phyloP scores from a whole-genome alignment of 2,113 vertebrate genomes.

The Spheniscus mendiculus region DNA sequence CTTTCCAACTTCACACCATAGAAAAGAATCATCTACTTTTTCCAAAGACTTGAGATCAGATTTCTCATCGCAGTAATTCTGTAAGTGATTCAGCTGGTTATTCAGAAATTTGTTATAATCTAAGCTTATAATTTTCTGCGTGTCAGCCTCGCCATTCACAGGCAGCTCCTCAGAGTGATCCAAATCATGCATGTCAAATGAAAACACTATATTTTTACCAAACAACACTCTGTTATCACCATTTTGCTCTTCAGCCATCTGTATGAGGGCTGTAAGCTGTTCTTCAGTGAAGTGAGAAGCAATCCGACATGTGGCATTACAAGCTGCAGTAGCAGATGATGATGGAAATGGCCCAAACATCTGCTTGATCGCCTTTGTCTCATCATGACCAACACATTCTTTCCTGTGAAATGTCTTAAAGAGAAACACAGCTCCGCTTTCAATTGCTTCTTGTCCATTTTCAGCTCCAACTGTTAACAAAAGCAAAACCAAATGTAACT shows the following conservation, averaged over 20 bases:
- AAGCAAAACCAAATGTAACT: slow-evolving; percentile 46
- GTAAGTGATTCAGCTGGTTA: slow-evolving; percentile 77
- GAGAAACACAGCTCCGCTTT: slow-evolving; percentile 91
- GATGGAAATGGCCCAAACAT: slow-evolving; percentile 96
- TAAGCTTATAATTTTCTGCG: slow-evolving; percentile 74
- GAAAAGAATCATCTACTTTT: slow-evolving; percentile 79
- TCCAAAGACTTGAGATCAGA: slow-evolving; percentile 53
- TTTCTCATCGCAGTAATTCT: slow-evolving; percentile 56
- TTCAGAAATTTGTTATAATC: slow-evolving; percentile 88
- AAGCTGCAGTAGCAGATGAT: slow-evolving; percentile 85
- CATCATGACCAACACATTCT: slow-evolving; percentile 86
- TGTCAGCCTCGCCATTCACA: slow-evolving; percentile 64
- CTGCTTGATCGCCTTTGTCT: slow-evolving; percentile 90
- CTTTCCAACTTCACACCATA: slow-evolving; percentile 89
- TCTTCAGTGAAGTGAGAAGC: slow-evolving; percentile 79
- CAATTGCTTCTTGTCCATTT: slow-evolving; percentile 87
- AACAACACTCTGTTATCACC: slow-evolving; percentile 71
- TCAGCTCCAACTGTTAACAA: slow-evolving; percentile 86
- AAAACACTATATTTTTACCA: slow-evolving; percentile 89
- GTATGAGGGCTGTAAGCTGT: slow-evolving; percentile 80
- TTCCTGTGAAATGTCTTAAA: slow-evolving; percentile 90
- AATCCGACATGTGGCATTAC: slow-evolving; percentile 79
- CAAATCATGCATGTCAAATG: slow-evolving; percentile 89
- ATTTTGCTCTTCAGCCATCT: slow-evolving; percentile 70
- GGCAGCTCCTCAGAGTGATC: slow-evolving; percentile 85